Evolutionary conservation across 2,113 vertebrate genomes (phyloP).

Genomic region (Mungos mungo): DNA sequence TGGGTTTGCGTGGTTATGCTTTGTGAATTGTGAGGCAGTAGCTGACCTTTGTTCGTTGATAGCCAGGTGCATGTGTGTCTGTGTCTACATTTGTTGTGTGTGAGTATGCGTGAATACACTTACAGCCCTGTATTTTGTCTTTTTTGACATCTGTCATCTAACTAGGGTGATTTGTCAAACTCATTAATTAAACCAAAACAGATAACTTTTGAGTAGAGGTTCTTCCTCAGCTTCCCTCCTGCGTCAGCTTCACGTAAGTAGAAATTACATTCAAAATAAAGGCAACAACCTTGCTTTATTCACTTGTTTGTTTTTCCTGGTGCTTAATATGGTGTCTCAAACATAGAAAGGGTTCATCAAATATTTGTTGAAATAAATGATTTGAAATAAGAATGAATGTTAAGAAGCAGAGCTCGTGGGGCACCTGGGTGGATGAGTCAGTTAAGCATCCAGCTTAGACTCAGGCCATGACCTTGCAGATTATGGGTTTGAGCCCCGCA

Average conservation of each 20-base stretch:
- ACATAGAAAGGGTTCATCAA: not conserved
- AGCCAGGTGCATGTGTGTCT: not conserved
- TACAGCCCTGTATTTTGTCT: constrained; percentile 5
- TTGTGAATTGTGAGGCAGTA: not conserved
- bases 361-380: not conserved
- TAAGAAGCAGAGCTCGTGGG: not conserved
- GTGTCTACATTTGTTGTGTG: not conserved
- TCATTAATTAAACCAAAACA: constrained; percentile 48
- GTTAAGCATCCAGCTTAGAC: too few relatives aligned
- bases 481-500: too few relatives aligned
- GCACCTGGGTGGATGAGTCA: too few relatives aligned
- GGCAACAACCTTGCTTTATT: not conserved
- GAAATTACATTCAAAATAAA: not conserved
- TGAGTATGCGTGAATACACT: not conserved
- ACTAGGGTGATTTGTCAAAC: not conserved
- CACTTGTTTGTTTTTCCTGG: not conserved
- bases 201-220: not conserved
- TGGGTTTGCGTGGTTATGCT: not conserved
- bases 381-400: not conserved
- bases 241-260: not conserved
- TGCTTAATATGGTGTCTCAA: not conserved
- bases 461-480: too few relatives aligned
- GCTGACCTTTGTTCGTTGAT: not conserved
- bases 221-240: not conserved
- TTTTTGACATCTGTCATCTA: not conserved